Percentiles rank a stretch among this genome's conserved stretches.
Conservation (phyloP, 2,113 vertebrate genomes). For the Xenopus borealis region DNA sequence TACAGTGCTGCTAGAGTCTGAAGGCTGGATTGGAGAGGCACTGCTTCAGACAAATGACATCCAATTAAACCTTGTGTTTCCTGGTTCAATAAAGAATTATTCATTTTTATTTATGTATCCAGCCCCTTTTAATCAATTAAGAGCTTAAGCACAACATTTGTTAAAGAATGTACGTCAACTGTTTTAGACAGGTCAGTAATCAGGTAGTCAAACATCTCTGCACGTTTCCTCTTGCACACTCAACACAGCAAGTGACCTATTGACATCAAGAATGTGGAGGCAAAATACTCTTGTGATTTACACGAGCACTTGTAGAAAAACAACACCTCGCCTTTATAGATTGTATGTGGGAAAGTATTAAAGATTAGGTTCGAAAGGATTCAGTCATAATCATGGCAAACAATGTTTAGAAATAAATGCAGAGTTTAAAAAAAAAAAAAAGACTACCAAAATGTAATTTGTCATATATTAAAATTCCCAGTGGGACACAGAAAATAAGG, state of each 20-base stretch:
- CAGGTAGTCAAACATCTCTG: neutral
- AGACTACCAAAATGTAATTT: too few species aligned
- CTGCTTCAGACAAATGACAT: constrained; percentile 15
- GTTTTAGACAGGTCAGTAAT: constrained; percentile 27
- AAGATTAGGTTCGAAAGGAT: too few species aligned
- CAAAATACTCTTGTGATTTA: neutral
- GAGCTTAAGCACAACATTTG: constrained; percentile 11
- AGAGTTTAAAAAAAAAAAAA: too few species aligned
- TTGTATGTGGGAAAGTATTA: too few species aligned
- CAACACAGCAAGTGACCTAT: neutral
- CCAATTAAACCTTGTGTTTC: constrained; percentile 12
- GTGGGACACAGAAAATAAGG: too few species aligned
- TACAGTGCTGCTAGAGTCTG: neutral
- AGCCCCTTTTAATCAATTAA: constrained; percentile 30
- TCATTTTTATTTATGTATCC: constrained; percentile 29
- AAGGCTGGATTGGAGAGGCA: neutral
- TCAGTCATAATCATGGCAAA: too few species aligned
- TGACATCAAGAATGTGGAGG: neutral
- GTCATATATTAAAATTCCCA: too few species aligned
- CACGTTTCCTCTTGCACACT: neutral
- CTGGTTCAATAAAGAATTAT: constrained; percentile 19
- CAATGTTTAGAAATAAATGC: too few species aligned
- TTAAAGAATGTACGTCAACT: constrained; percentile 11
- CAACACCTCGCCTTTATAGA: too few species aligned
- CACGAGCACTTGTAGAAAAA: neutral